Evolutionary conservation across 2,888 invertebrate species (phyloP), one percentile per base, ranked within the genome.

Genomic region (Autographa pulchrina): DNA sequence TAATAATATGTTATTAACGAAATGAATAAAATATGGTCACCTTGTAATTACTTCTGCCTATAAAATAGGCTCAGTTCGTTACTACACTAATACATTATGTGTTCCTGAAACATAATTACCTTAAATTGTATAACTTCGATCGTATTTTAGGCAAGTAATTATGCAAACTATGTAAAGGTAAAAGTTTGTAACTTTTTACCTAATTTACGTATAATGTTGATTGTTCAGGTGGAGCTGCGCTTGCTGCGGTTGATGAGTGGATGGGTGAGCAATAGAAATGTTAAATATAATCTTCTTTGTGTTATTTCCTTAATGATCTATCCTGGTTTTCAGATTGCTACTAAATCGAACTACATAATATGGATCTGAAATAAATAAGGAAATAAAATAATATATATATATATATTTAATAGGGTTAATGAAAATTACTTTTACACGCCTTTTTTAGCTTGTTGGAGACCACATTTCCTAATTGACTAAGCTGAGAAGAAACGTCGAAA

Each of bases 121-220:
- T 61, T 75, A 68, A 82, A 81, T 71, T 80, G 80, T 77, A 68
- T 58, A 82, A 82, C 75, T 82, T 82, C 70, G 77, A 77, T 82
- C 82, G 80, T 82, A 72, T 56, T 65, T 81, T 77, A 73, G 64
- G 63, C 43, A 67, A 68, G 54, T 56, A 56, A 56, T 25, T 56
- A 25, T 25, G 14, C 5, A 20, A 56, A 25, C 13, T 56, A 56
- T 25, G 11, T 56, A 2, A 3, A 20, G 54, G 20, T 25, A 11
- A 25, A 25, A 56, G 25, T 25, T 25, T 8, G 0, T 13, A 56
- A 8, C 18, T 5, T 13, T 13, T 13, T 56, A 25, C 25, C 25
- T 25, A 0, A 20, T 14, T 9, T 13, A 25, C 25, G 11, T 14
- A 20, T 13, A 13, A 20, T 20, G 3, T 54, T n/a, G 54, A 54